phyloP scores from a whole-genome alignment of 2,113 vertebrate genomes.

The Lycocorax pyrrhopterus region DNA sequence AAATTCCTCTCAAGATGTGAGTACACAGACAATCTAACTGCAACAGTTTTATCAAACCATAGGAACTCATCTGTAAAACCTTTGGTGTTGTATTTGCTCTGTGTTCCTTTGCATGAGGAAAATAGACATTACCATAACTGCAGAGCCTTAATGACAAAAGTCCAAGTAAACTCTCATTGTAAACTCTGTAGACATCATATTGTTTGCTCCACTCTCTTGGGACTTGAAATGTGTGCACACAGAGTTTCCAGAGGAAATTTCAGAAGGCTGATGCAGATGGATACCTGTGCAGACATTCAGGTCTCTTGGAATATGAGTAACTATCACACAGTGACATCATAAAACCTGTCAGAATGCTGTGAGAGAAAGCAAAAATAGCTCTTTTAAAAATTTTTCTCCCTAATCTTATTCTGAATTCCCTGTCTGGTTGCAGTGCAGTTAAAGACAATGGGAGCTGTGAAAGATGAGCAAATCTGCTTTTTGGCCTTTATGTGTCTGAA shows the following conservation, averaged over 20 bases:
- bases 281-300: background rate
- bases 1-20: background rate
- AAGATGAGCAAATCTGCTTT: background rate
- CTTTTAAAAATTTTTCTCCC: fast-evolving
- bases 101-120: background rate
- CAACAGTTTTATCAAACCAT: background rate
- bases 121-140: background rate
- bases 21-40: background rate
- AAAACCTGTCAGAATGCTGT: background rate
- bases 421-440: background rate
- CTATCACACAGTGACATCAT: background rate
- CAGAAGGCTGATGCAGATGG: background rate
- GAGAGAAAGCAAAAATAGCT: background rate
- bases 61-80: background rate
- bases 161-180: background rate
- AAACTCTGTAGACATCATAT: background rate
- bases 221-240: background rate
- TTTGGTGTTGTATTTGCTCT: background rate
- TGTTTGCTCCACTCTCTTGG: background rate
- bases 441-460: background rate
- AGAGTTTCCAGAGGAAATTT: background rate
- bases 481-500: fast-evolving
- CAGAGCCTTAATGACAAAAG: background rate
- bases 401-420: background rate
- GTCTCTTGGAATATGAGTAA: background rate